Percentiles rank a stretch among this genome's conserved stretches.
phyloP scores from a whole-genome alignment of 2,888 invertebrate species.

The Lepeophtheirus nordmannii region DNA sequence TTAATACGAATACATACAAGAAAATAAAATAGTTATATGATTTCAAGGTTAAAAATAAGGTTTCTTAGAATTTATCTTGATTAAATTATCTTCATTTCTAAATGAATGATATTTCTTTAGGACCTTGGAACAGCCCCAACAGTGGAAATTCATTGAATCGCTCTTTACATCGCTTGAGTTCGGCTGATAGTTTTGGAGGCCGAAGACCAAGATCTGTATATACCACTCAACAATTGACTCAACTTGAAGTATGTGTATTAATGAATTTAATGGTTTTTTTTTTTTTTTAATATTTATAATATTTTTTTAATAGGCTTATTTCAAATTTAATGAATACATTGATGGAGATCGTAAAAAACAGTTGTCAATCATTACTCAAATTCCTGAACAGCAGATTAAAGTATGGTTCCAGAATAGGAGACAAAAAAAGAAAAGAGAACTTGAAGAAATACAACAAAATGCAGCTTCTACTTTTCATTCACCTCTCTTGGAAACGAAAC shows the following conservation, averaged over 20 bases:
- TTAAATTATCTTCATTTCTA: too few species aligned
- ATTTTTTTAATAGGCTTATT: not conserved
- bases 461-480: not conserved
- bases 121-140: not conserved
- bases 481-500: not conserved
- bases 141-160: not conserved
- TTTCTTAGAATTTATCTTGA: too few species aligned
- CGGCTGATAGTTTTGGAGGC: slow-evolving; percentile 3
- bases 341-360: slow-evolving; percentile 17
- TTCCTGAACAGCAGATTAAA: slow-evolving; percentile 22
- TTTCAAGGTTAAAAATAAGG: too few species aligned
- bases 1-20: too few species aligned
- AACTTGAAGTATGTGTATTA: slow-evolving; percentile 4
- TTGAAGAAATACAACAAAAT: slow-evolving; percentile 2
- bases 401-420: slow-evolving; percentile 22
- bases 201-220: slow-evolving; percentile 20
- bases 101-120: not conserved
- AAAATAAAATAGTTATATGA: too few species aligned
- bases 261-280: not conserved
- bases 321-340: slow-evolving; percentile 21
- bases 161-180: not conserved
- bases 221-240: slow-evolving; percentile 7
- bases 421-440: slow-evolving; percentile 20
- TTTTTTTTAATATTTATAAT: not conserved
- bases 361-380: slow-evolving; percentile 15